Percentiles rank a stretch among this genome's conserved stretches.
phyloP scores from a whole-genome alignment of 1,140 invertebrate species.

The Caerostris darwini region DNA sequence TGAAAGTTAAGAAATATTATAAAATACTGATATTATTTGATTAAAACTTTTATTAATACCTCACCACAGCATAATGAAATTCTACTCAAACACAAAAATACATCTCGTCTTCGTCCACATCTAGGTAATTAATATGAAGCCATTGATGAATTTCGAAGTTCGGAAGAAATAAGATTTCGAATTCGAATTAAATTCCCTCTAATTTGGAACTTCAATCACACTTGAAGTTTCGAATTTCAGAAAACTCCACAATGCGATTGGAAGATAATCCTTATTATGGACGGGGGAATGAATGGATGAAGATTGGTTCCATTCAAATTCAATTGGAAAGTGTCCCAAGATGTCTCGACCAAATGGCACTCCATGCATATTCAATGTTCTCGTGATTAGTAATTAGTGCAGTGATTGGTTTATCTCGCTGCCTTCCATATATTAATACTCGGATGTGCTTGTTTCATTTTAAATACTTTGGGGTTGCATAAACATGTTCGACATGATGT shows the following conservation, averaged over 20 bases:
- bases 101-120: too few species aligned
- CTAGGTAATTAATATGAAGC: not conserved
- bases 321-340: not conserved
- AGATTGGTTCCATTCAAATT: not conserved
- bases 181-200: not conserved
- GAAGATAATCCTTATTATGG: not conserved
- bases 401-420: too few species aligned
- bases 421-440: too few species aligned
- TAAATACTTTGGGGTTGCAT: too few species aligned
- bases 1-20: too few species aligned
- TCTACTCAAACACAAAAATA: too few species aligned
- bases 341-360: not conserved
- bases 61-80: too few species aligned
- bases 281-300: not conserved
- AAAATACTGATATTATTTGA: too few species aligned
- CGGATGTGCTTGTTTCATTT: too few species aligned
- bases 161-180: not conserved
- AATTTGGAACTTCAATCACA: conserved; percentile 1
- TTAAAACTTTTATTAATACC: too few species aligned
- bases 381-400: not conserved
- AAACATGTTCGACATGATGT: too few species aligned
- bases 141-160: not conserved
- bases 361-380: not conserved
- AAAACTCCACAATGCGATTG: not conserved
- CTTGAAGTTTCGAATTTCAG: conserved; percentile 6